Conservation (phyloP, 2,888 invertebrate genomes). For the Lampropteryx suffumata region DNA sequence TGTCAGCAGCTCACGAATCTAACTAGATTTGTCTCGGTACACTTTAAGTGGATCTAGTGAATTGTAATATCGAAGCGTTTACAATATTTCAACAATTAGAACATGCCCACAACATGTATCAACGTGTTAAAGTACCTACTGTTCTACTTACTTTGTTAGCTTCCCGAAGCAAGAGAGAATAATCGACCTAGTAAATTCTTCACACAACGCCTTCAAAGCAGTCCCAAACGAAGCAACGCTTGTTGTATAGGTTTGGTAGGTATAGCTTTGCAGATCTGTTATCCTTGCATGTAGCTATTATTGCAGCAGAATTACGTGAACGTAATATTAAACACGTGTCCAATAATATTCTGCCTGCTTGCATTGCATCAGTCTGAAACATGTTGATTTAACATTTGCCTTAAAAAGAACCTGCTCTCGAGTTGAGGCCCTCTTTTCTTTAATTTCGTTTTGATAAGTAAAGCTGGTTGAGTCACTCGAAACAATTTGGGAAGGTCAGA, state of each 20-base stretch:
- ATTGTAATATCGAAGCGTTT: conserved; percentile 37
- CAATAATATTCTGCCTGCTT: conserved; percentile 47
- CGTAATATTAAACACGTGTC: conserved; percentile 43
- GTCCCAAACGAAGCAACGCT: too few species aligned
- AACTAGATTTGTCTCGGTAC: conserved; percentile 53
- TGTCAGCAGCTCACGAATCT: conserved; percentile 50
- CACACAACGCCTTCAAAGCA: too few species aligned
- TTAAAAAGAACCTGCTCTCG: conserved; percentile 56
- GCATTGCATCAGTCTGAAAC: conserved; percentile 57
- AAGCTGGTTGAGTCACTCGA: conserved; percentile 49
- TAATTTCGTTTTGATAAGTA: conserved; percentile 60
- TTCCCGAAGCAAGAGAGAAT: too few species aligned
- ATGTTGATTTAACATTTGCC: conserved; percentile 73
- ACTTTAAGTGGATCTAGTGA: conserved; percentile 28
- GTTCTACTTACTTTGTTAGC: too few species aligned
- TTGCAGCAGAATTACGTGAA: conserved; percentile 45
- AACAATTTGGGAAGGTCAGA: conserved; percentile 45
- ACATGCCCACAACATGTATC: too few species aligned
- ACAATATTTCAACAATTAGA: conserved; percentile 19
- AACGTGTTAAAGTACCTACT: too few species aligned
- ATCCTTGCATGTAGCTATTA: conserved; percentile 22
- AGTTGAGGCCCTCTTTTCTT: conserved; percentile 47
- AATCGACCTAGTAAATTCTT: too few species aligned
- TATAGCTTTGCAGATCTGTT: conserved; percentile 4
- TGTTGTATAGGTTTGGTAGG: too few species aligned